Evolutionary conservation across 2,797 vertebrate species (phyloP).

Genomic region (Pseudochromis fuscus): DNA sequence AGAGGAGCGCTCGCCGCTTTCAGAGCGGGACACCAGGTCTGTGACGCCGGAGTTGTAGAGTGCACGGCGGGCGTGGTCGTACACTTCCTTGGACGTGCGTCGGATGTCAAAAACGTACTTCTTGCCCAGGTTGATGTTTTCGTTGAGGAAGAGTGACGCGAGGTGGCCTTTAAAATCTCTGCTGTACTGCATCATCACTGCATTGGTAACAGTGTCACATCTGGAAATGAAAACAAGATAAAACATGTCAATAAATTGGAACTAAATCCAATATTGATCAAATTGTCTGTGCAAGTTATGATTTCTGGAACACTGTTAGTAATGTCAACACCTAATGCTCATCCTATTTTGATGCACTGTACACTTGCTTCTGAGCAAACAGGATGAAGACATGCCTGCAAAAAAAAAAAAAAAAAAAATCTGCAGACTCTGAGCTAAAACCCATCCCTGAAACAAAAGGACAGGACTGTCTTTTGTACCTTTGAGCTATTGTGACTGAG

Average conservation of each 20-base stretch:
- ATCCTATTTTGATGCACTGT: not conserved
- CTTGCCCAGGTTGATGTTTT: slow-evolving; percentile 98
- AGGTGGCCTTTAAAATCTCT: slow-evolving; percentile 97
- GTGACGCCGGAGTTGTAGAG: slow-evolving; percentile 95
- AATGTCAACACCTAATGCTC: not conserved
- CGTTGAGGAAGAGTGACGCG: slow-evolving; percentile 97
- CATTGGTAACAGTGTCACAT: slow-evolving; percentile 96
- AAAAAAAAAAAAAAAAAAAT: slow-evolving; percentile 17
- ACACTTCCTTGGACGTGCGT: slow-evolving; percentile 97
- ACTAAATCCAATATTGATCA: not conserved
- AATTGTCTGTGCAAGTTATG: not conserved
- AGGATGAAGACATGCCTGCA: slow-evolving; percentile 19
- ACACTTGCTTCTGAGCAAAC: slow-evolving; percentile 9
- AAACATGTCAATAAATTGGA: not conserved
- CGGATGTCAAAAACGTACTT: slow-evolving; percentile 98
- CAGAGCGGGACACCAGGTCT: slow-evolving; percentile 88
- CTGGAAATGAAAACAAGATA: slow-evolving; percentile 69
- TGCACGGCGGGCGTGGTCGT: slow-evolving; percentile 93
- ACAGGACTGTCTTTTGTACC: slow-evolving; percentile 54
- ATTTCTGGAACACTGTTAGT: not conserved
- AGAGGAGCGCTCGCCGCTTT: slow-evolving; percentile 81
- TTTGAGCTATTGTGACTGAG: slow-evolving; percentile 50
- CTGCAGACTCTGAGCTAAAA: slow-evolving; percentile 35
- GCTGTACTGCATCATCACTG: slow-evolving; percentile 99
- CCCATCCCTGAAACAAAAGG: slow-evolving; percentile 48